Conservation (phyloP, 2,797 vertebrate genomes). For the Chelon labrosus region DNA sequence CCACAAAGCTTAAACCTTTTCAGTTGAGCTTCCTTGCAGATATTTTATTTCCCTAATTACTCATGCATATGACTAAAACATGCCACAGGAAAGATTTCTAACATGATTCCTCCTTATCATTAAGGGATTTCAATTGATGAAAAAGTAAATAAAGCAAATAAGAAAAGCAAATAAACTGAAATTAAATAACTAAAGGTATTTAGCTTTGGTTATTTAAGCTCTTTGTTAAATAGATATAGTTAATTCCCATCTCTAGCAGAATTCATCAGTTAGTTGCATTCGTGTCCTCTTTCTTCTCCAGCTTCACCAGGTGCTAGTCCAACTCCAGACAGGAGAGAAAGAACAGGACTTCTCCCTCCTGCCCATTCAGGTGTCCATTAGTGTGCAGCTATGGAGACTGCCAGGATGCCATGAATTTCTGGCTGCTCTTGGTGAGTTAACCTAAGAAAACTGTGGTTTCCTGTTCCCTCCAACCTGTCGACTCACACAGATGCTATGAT, state of each 20-base stretch:
- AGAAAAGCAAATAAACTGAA: too few species aligned
- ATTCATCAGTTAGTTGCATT: neutral
- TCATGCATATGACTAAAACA: slow-evolving; percentile 9
- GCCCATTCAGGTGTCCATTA: slow-evolving; percentile 98
- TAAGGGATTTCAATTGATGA: too few species aligned
- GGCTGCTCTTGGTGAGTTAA: slow-evolving; percentile 93
- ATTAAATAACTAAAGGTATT: neutral
- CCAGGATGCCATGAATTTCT: slow-evolving; percentile 98
- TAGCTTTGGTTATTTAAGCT: slow-evolving; percentile 10
- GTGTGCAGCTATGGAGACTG: slow-evolving; percentile 98
- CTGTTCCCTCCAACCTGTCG: neutral
- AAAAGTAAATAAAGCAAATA: too few species aligned
- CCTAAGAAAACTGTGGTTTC: neutral
- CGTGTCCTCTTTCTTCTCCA: slow-evolving; percentile 60
- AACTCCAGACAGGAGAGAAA: slow-evolving; percentile 96
- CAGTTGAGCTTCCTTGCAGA: slow-evolving; percentile 17
- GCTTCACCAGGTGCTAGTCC: slow-evolving; percentile 99
- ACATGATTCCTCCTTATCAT: neutral
- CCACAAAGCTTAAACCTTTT: slow-evolving; percentile 33
- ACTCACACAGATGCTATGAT: neutral
- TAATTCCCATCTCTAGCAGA: slow-evolving; percentile 1
- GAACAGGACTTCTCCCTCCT: slow-evolving; percentile 95
- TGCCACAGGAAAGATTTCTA: slow-evolving; percentile 1
- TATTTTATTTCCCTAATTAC: slow-evolving; percentile 11
- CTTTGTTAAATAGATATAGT: neutral